phyloP scores from a whole-genome alignment of 2,888 invertebrate genomes.

The Exephanes ischioxanthus region DNA sequence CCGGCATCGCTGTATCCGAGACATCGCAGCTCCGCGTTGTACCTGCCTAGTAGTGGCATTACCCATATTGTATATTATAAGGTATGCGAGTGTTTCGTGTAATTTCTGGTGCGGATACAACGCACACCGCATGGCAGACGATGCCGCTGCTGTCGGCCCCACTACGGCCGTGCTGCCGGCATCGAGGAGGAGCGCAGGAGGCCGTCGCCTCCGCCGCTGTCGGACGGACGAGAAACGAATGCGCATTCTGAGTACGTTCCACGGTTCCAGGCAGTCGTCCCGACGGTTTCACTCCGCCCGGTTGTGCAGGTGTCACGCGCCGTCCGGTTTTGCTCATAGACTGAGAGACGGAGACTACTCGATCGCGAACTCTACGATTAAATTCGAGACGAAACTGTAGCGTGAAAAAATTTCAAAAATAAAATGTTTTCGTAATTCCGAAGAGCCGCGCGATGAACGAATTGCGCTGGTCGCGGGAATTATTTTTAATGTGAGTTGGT shows the following conservation, averaged over 20 bases:
- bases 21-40: background rate
- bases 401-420: background rate
- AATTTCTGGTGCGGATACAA: constrained; percentile 43
- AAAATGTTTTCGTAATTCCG: background rate
- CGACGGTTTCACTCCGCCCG: constrained; percentile 75
- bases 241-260: constrained; percentile 77
- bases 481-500: constrained; percentile 39
- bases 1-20: background rate
- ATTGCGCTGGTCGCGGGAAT: constrained; percentile 6
- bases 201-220: constrained; percentile 67
- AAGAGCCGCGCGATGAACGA: constrained; percentile 39
- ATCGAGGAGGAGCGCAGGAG: constrained; percentile 58
- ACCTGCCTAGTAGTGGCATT: background rate
- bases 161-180: constrained; percentile 58
- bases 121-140: constrained; percentile 72
- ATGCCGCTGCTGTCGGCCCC: constrained; percentile 71
- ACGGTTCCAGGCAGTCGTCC: constrained; percentile 75
- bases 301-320: constrained; percentile 67
- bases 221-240: constrained; percentile 72
- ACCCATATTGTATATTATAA: constrained; percentile 3
- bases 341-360: constrained; percentile 8
- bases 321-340: background rate
- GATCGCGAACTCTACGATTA: constrained; percentile 25
- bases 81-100: constrained; percentile 1
- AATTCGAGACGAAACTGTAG: background rate